phyloP scores from a whole-genome alignment of 2,113 vertebrate genomes.

The Phrynosoma platyrhinos region DNA sequence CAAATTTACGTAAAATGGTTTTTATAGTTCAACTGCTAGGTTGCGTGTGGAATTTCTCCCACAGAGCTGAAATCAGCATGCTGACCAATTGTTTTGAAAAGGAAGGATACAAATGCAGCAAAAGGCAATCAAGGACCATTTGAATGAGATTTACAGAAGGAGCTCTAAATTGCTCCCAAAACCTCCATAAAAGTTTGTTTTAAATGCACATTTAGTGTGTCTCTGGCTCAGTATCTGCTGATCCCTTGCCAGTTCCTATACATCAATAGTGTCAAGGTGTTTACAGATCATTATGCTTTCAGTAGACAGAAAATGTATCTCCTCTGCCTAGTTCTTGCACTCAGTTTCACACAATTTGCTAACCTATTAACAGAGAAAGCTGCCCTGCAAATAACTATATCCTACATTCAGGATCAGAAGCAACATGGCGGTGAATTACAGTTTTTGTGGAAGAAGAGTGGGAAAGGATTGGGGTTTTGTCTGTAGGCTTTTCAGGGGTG shows the following conservation, averaged over 20 bases:
- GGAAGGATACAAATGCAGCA: not conserved
- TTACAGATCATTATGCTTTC: not conserved
- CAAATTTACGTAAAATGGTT: not conserved
- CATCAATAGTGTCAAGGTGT: not conserved
- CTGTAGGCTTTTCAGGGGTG: not conserved
- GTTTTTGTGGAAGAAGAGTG: not conserved
- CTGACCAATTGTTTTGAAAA: not conserved
- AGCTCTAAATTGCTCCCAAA: not conserved
- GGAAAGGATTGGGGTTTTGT: not conserved
- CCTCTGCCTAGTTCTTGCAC: not conserved
- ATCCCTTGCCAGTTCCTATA: not conserved
- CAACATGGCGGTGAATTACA: too few relatives aligned
- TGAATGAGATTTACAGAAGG: not conserved
- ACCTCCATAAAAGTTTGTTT: not conserved
- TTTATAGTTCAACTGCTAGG: not conserved
- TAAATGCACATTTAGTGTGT: not conserved
- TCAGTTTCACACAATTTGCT: not conserved
- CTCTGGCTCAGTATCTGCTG: not conserved
- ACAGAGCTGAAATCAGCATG: not conserved
- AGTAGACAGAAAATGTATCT: not conserved
- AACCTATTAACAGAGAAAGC: not conserved
- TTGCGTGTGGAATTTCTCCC: constrained; percentile 32
- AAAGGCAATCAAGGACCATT: constrained; percentile 1
- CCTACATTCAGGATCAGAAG: not conserved
- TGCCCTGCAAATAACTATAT: not conserved